Base-by-base conservation (phyloP, 2,113 vertebrate species). In the Carassius carassius region DNA sequence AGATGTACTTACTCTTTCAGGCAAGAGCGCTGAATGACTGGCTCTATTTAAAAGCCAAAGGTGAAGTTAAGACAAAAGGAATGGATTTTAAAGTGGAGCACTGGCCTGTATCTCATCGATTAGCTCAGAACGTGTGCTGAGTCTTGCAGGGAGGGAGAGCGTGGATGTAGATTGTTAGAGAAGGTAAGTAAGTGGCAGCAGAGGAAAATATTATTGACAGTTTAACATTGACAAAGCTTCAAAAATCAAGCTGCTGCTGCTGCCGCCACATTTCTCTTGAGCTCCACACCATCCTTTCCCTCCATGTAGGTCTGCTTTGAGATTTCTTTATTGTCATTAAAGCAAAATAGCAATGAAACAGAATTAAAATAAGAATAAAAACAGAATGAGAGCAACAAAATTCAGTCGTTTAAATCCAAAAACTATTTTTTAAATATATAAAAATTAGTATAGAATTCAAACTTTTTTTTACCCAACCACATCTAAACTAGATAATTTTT, bases 191-290 rank as follows among this genome's bases (percentile, higher is more conserved):
- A 81, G 2, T 93, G 86, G 73, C 21, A 58, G 92, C 93, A 91
- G 90, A 88, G 87, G 93, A 95, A 95, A 96, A 96, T 29, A 29
- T 95, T 95, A 96, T 96, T 89, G 95, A 94, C 92, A 94, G 95
- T 94, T 96, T 96, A 95, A 92, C 88, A 89, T 92, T 95, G 95
- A 96, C 95, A 94, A 95, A 94, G 94, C 96, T 93, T 93, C 94
- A 94, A 93, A 95, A 93, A 93, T 93, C 94, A 92, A 90, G 92
- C 94, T 93, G 92, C 91, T 90, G 92, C 91, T 90, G 92, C 94
- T 90, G 92, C 94, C 92, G 93, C 90, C 91, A 93, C 94, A 94
- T 95, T 95, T 94, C 94, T 94, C 93, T 94, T 91, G 56, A 23
- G 21, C 32, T 47, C 85, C 35, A 16, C n/a, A n/a, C 21, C 54